phyloP scores from a whole-genome alignment of 2,888 invertebrate genomes.

The Aelia acuminata region DNA sequence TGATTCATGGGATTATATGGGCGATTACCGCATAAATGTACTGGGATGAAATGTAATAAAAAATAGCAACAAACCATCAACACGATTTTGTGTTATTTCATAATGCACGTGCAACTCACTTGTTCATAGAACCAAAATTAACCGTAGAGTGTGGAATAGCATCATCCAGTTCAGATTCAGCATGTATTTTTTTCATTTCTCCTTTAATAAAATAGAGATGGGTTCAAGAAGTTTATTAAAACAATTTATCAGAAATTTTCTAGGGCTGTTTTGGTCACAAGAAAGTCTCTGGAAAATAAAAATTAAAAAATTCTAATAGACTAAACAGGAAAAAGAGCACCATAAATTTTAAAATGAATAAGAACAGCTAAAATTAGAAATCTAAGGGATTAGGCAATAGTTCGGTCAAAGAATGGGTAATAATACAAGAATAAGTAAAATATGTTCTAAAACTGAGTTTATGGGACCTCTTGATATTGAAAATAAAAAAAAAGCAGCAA shows the following conservation, averaged over 20 bases:
- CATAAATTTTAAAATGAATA: constrained; percentile 11
- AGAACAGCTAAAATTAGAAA: constrained; percentile 34
- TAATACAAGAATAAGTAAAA: background rate
- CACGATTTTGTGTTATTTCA: constrained; percentile 29
- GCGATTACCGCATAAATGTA: constrained; percentile 16
- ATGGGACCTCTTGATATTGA: constrained; percentile 6
- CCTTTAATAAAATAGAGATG: constrained; percentile 48
- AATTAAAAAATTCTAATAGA: constrained; percentile 45
- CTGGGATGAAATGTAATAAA: constrained; percentile 31
- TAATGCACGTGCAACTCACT: constrained; percentile 44
- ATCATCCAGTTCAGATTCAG: constrained; percentile 48
- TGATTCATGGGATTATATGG: constrained; percentile 1
- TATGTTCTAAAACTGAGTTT: constrained; percentile 37
- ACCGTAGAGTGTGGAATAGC: constrained; percentile 25
- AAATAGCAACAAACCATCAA: constrained; percentile 40
- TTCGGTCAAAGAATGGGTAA: constrained; percentile 17
- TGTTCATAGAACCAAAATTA: constrained; percentile 38
- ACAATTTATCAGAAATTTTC: constrained; percentile 48
- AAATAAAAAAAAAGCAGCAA: constrained; percentile 31
- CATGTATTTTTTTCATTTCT: constrained; percentile 27
- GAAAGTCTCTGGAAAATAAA: constrained; percentile 49
- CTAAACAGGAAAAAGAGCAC: constrained; percentile 40
- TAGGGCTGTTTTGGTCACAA: constrained; percentile 40
- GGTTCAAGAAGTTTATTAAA: constrained; percentile 43
- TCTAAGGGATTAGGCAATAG: constrained; percentile 6